Conservation (phyloP, 2,797 vertebrate species). For the Megaceryle alcyon region DNA sequence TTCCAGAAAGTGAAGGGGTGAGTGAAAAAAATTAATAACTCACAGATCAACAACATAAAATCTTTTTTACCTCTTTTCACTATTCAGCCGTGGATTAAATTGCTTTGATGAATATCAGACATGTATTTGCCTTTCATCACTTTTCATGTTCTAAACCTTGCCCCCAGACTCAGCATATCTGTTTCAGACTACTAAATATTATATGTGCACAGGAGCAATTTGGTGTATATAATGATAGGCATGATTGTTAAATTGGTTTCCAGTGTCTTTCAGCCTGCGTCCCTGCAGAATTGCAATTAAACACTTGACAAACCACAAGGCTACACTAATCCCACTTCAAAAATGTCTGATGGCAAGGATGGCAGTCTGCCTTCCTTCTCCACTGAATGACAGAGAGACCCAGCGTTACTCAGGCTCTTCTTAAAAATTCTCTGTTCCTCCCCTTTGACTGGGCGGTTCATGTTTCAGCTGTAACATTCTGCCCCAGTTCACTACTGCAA, state of each 20-base stretch:
- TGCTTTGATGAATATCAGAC: conserved; percentile 42
- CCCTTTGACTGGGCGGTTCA: not conserved
- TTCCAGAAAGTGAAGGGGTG: not conserved
- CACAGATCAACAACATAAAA: not conserved
- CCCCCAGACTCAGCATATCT: not conserved
- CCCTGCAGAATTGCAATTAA: conserved; percentile 61
- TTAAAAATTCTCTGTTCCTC: not conserved
- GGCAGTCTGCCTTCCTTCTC: conserved; percentile 19
- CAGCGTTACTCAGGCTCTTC: not conserved
- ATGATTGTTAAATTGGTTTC: conserved; percentile 51
- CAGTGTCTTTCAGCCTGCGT: conserved; percentile 31
- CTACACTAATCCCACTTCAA: conserved; percentile 42
- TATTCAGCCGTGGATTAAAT: not conserved
- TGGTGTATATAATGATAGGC: conserved; percentile 26
- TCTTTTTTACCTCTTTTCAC: not conserved
- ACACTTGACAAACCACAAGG: conserved; percentile 61
- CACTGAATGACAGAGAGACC: not conserved
- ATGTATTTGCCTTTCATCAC: conserved; percentile 54
- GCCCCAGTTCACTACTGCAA: not conserved
- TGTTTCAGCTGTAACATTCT: conserved; percentile 63
- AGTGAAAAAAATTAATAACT: conserved; percentile 16
- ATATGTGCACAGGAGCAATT: conserved; percentile 23
- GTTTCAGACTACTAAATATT: conserved; percentile 27
- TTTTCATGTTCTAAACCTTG: not conserved
- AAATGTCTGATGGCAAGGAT: not conserved